These are phyloP conservation scores for Melanotaenia parkinsoni DNA, from an alignment of 2,797 vertebrate species.

Conservation along the genomic window DNA sequence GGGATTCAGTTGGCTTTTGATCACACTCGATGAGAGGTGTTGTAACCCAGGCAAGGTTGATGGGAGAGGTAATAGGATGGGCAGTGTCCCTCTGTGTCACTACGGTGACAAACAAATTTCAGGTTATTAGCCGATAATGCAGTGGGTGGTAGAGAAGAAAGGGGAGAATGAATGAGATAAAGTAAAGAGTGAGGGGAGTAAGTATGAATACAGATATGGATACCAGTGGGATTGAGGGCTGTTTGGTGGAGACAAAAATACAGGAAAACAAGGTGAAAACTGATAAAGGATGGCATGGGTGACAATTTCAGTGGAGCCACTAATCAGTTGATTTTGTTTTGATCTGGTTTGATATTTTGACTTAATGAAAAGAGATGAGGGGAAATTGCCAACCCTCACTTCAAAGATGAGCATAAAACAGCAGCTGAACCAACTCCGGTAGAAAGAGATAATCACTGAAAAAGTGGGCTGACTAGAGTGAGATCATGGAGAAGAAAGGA, in stretches of 20 bases:
- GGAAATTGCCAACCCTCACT: conserved; percentile 46
- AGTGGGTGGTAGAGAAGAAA: conserved; percentile 63
- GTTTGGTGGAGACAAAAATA: conserved; percentile 48
- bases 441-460: conserved; percentile 11
- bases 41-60: conserved; percentile 59
- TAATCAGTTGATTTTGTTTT: conserved; percentile 67
- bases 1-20: conserved; percentile 77
- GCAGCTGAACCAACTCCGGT: conserved; percentile 32
- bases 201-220: conserved; percentile 66
- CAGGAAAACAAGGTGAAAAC: conserved; percentile 67
- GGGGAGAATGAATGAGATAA: conserved; percentile 59
- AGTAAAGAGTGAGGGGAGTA: conserved; percentile 62
- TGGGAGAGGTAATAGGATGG: conserved; percentile 47
- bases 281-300: conserved; percentile 57
- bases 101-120: conserved; percentile 70
- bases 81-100: conserved; percentile 51
- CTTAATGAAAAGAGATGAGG: conserved; percentile 41
- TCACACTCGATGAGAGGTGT: conserved; percentile 71
- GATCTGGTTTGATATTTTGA: conserved; percentile 52
- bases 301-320: conserved; percentile 50
- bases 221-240: conserved; percentile 44
- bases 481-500: background rate
- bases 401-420: conserved; percentile 40
- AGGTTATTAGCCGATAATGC: conserved; percentile 77
- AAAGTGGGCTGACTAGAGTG: conserved; percentile 1